phyloP scores from a whole-genome alignment of 2,888 invertebrate species.

The Aspidiotus destructor region DNA sequence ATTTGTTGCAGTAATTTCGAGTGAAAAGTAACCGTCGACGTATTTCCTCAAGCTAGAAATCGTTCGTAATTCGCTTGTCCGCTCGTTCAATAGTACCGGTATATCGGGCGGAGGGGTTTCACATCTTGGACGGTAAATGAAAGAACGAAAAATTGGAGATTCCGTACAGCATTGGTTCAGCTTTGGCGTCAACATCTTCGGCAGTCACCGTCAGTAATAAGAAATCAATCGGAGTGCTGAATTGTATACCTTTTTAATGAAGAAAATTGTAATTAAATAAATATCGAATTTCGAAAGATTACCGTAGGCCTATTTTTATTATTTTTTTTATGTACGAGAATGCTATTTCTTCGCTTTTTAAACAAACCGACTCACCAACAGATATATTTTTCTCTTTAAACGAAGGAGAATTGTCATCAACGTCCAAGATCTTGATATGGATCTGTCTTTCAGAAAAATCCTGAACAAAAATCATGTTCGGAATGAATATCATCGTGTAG shows the following conservation, averaged over 20 bases:
- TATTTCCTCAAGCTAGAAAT: slow-evolving; percentile 56
- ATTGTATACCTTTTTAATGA: slow-evolving; percentile 50
- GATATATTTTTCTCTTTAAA: slow-evolving; percentile 56
- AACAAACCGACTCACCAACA: slow-evolving; percentile 44
- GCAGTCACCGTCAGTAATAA: slow-evolving; percentile 58
- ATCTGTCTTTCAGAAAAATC: slow-evolving; percentile 61
- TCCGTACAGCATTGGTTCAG: slow-evolving; percentile 54
- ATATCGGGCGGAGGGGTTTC: slow-evolving; percentile 13
- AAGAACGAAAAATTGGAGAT: slow-evolving; percentile 52
- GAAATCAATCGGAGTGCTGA: slow-evolving; percentile 64
- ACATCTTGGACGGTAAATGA: slow-evolving; percentile 39
- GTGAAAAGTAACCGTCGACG: slow-evolving; percentile 54
- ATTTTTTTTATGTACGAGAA: background rate
- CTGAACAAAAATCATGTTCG: slow-evolving; percentile 41
- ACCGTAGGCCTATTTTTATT: too few species aligned
- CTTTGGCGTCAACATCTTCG: slow-evolving; percentile 57
- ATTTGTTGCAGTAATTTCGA: slow-evolving; percentile 40
- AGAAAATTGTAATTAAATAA: background rate
- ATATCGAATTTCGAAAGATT: too few species aligned
- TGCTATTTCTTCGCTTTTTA: background rate
- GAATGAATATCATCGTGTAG: too few species aligned
- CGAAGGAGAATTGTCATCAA: slow-evolving; percentile 64
- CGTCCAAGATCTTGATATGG: slow-evolving; percentile 54
- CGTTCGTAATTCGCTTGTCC: slow-evolving; percentile 47
- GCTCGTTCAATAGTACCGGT: slow-evolving; percentile 51